Percentiles rank a stretch among this genome's conserved stretches.
Conservation (phyloP, 2,113 vertebrate species). For the Stictonetta naevosa region DNA sequence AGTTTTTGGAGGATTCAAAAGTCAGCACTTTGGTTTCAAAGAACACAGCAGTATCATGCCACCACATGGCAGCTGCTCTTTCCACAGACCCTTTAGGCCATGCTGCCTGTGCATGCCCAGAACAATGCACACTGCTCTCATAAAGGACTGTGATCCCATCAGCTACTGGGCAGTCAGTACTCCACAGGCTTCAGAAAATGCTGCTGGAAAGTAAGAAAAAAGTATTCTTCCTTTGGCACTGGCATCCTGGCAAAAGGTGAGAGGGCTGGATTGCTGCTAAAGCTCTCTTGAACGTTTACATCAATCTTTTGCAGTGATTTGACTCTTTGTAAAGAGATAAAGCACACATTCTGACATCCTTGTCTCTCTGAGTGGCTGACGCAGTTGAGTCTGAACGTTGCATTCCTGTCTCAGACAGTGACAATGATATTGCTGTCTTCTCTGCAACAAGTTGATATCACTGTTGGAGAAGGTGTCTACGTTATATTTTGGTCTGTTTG, state of each 20-base stretch:
- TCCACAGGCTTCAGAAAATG: neutral
- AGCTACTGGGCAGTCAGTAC: neutral
- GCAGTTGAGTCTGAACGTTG: neutral
- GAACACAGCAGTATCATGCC: neutral
- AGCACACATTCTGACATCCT: neutral
- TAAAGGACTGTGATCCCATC: neutral
- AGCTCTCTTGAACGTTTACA: neutral
- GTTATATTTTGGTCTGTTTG: neutral
- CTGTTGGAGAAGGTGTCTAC: neutral
- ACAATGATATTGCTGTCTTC: neutral
- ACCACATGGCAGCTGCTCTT: neutral
- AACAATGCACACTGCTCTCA: neutral
- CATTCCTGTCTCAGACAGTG: neutral
- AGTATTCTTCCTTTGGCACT: neutral
- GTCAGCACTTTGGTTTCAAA: neutral
- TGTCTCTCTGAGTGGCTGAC: neutral
- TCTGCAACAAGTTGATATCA: neutral
- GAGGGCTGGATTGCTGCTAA: neutral
- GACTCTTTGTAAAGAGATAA: neutral
- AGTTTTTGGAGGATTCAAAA: neutral
- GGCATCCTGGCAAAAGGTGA: neutral
- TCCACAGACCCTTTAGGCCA: neutral
- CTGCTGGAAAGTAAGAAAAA: neutral
- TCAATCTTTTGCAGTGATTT: neutral
- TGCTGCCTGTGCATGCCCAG: fast-evolving